Evolutionary conservation across 2,113 vertebrate genomes (phyloP).

Genomic region (Hoplias malabaricus): DNA sequence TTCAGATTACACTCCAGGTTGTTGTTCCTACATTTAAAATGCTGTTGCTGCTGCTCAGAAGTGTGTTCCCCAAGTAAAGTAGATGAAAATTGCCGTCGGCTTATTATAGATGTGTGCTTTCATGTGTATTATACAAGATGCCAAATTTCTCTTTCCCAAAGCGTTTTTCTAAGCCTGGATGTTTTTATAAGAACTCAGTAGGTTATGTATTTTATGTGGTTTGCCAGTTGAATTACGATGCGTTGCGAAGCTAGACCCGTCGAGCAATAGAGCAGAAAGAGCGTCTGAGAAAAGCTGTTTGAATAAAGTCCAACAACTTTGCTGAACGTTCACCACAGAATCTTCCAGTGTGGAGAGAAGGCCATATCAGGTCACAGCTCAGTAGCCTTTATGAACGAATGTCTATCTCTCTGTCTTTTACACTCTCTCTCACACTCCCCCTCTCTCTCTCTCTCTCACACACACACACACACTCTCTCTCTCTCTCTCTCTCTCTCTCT

Average conservation of each 20-base stretch:
- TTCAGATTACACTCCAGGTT: not conserved
- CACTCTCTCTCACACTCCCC: not conserved
- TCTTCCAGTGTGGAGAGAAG: constrained; percentile 12
- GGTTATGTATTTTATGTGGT: not conserved
- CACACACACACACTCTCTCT: not conserved
- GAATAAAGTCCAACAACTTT: not conserved
- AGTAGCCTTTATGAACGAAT: not conserved
- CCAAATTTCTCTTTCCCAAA: not conserved
- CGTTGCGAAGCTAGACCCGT: not conserved
- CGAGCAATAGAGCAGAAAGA: not conserved
- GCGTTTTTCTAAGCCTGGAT: not conserved
- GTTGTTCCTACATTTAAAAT: not conserved
- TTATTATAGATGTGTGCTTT: not conserved
- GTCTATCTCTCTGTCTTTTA: too few relatives aligned
- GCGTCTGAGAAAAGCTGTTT: not conserved
- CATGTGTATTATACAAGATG: not conserved
- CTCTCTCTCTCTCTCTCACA: not conserved
- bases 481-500: not conserved
- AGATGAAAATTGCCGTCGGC: not conserved
- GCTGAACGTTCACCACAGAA: constrained; percentile 5
- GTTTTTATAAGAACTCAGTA: constrained; percentile 2
- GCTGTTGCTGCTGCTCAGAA: not conserved
- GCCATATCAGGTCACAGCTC: constrained; percentile 27
- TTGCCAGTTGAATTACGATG: not conserved
- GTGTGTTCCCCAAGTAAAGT: not conserved